These are phyloP conservation scores for Numenius phaeopus DNA, from an alignment of 2,797 vertebrate genomes.

Conservation along the genomic window DNA sequence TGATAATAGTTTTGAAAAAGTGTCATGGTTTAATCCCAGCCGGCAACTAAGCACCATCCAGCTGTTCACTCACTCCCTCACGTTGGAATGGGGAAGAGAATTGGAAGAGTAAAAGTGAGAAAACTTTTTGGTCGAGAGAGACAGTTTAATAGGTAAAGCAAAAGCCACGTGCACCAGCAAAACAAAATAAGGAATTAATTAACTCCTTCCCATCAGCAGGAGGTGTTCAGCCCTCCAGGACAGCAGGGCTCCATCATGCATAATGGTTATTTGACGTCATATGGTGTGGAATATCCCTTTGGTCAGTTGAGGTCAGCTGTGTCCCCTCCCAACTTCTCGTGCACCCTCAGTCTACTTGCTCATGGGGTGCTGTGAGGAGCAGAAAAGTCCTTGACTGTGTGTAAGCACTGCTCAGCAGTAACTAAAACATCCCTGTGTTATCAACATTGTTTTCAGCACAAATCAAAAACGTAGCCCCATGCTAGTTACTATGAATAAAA, in stretches of 20 bases:
- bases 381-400: not conserved
- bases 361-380: not conserved
- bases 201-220: not conserved
- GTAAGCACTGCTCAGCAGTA: not conserved
- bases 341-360: not conserved
- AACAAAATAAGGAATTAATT: not conserved
- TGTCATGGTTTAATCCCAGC: not conserved
- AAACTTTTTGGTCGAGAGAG: not conserved
- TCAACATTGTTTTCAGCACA: not conserved
- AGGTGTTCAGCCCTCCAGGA: not conserved
- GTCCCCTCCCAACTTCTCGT: not conserved
- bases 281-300: not conserved
- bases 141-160: not conserved
- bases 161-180: not conserved
- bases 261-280: not conserved
- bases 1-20: not conserved
- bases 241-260: not conserved
- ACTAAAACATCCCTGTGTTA: not conserved
- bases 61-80: not conserved
- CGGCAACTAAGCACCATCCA: not conserved
- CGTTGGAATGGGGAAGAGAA: not conserved
- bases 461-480: not conserved
- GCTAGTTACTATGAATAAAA: not conserved
- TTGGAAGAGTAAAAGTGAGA: not conserved
- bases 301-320: not conserved